phyloP scores from a whole-genome alignment of 2,888 invertebrate genomes.

The Trachelus iudaicus region DNA sequence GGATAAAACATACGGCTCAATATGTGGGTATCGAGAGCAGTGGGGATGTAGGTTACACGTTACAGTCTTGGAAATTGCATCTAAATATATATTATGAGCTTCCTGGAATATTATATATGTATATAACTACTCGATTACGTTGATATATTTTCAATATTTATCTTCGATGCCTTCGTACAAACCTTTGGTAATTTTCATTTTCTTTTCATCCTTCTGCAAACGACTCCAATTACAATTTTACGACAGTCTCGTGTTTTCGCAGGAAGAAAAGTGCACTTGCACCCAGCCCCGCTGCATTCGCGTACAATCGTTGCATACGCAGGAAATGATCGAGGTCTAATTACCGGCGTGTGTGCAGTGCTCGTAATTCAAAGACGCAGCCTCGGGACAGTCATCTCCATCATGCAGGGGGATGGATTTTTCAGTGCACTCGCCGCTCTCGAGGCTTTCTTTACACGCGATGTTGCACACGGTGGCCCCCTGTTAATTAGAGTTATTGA shows the following conservation, averaged over 20 bases:
- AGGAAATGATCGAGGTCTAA: slow-evolving; percentile 10
- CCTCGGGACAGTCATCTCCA: slow-evolving; percentile 15
- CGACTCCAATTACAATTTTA: neutral
- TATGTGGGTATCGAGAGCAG: neutral
- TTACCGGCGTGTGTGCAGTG: slow-evolving; percentile 10
- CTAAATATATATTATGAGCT: neutral
- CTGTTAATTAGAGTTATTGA: slow-evolving; percentile 32
- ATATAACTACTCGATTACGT: neutral
- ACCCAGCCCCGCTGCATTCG: neutral
- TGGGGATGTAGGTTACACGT: neutral
- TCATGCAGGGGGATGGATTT: slow-evolving; percentile 4
- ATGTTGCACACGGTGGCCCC: neutral
- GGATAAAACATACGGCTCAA: neutral
- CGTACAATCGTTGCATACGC: slow-evolving; percentile 1
- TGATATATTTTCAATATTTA: neutral
- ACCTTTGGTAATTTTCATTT: neutral
- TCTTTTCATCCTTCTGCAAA: neutral
- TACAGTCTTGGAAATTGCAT: too few species aligned
- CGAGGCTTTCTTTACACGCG: neutral
- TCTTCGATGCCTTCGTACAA: neutral
- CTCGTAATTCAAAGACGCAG: slow-evolving; percentile 14
- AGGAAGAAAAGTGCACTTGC: neutral
- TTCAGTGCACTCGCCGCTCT: neutral
- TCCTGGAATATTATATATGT: neutral
- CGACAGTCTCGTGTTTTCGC: neutral